Percentiles rank a stretch among this genome's conserved stretches.
Evolutionary conservation across 2,888 invertebrate genomes (phyloP).

Genomic region (Linnaemya vulpina): DNA sequence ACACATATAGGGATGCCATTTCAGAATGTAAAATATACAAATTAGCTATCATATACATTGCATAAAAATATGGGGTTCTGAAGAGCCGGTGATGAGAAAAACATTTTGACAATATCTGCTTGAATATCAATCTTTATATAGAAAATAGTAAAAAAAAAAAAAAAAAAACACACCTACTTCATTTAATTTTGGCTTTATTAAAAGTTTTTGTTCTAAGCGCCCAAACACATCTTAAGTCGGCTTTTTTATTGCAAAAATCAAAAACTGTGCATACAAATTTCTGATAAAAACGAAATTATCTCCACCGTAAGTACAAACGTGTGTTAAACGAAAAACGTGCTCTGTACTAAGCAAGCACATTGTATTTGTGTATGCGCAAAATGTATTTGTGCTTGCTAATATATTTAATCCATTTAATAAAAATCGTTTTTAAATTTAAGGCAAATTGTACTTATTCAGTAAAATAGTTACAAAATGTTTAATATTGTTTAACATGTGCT

Average conservation of each 20-base stretch:
- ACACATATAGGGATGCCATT: constrained; percentile 36
- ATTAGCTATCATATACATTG: constrained; percentile 19
- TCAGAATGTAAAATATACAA: neutral
- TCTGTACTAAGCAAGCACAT: too few species aligned
- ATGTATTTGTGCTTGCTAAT: neutral
- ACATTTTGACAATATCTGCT: neutral
- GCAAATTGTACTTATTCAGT: too few species aligned
- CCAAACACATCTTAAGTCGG: too few species aligned
- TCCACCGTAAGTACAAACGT: neutral
- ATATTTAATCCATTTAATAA: neutral
- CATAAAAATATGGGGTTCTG: neutral
- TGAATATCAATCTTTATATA: neutral
- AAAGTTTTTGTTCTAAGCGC: neutral
- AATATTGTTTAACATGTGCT: constrained; percentile 22
- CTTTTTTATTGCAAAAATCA: neutral
- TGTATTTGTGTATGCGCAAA: neutral
- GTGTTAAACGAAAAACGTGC: neutral
- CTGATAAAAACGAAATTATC: neutral
- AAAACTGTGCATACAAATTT: neutral
- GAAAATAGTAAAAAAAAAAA: neutral
- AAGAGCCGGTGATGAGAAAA: neutral
- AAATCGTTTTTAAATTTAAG: neutral
- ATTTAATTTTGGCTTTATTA: neutral
- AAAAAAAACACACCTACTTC: neutral
- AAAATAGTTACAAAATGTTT: neutral